phyloP scores from a whole-genome alignment of 1,140 invertebrate genomes.

The Cyclina sinensis region DNA sequence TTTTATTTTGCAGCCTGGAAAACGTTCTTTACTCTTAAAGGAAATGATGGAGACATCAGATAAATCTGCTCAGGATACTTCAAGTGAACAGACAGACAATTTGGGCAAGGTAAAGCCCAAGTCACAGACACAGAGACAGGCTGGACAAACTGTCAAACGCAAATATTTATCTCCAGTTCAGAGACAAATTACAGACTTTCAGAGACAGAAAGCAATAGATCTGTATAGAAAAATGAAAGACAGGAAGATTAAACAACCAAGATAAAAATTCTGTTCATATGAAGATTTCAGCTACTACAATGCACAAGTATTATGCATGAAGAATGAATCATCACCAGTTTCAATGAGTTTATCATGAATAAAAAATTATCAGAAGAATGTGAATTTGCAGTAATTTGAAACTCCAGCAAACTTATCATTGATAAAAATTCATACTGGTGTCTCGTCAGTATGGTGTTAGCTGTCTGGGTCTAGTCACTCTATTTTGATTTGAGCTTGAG shows the following conservation, averaged over 20 bases:
- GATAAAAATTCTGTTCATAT: not conserved
- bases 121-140: slow-evolving; percentile 56
- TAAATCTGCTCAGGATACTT: slow-evolving; percentile 5
- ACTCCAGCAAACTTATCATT: too few species aligned
- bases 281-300: not conserved
- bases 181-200: slow-evolving; percentile 72
- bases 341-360: too few species aligned
- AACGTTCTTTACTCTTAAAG: slow-evolving; percentile 73
- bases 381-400: too few species aligned
- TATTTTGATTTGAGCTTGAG: too few species aligned
- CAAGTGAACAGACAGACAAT: not conserved
- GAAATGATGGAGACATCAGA: slow-evolving; percentile 63
- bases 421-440: too few species aligned
- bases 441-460: too few species aligned
- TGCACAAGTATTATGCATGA: too few species aligned
- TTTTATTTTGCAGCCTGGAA: slow-evolving; percentile 72
- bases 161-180: slow-evolving; percentile 75
- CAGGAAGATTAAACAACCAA: slow-evolving; percentile 65
- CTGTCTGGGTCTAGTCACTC: too few species aligned
- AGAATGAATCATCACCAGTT: too few species aligned
- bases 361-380: too few species aligned
- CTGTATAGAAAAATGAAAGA: slow-evolving; percentile 76
- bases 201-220: slow-evolving; percentile 76
- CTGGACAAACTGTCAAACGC: slow-evolving; percentile 75
- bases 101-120: not conserved